Percentiles rank a stretch among this genome's conserved stretches.
Evolutionary conservation across 2,888 invertebrate genomes (phyloP).

Genomic region (Melipona bicolor): DNA sequence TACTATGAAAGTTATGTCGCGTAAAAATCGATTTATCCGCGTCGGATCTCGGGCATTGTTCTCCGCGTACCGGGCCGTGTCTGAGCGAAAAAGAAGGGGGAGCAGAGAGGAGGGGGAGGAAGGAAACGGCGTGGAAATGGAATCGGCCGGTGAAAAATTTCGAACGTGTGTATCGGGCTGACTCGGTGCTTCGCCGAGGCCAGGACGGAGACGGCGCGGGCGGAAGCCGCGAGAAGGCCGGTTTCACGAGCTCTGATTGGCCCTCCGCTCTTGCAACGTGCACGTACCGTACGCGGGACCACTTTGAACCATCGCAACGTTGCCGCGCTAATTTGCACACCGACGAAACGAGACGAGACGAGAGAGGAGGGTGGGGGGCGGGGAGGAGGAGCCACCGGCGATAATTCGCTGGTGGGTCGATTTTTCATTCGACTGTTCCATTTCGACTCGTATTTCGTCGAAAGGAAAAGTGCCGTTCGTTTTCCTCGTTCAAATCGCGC

Average conservation of each 20-base stretch:
- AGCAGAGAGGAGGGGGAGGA: slow-evolving; percentile 7
- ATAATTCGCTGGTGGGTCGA: slow-evolving; percentile 22
- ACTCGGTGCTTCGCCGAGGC: neutral
- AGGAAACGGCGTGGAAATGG: slow-evolving; percentile 65
- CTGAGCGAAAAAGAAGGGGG: neutral
- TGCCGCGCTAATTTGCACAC: slow-evolving; percentile 31
- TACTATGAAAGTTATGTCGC: slow-evolving; percentile 77
- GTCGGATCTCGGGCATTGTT: slow-evolving; percentile 83
- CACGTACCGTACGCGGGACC: slow-evolving; percentile 8
- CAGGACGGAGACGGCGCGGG: slow-evolving; percentile 12
- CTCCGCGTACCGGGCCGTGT: slow-evolving; percentile 58
- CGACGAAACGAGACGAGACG: neutral
- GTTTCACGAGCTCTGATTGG: slow-evolving; percentile 20
- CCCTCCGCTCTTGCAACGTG: neutral
- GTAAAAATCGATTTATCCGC: slow-evolving; percentile 83
- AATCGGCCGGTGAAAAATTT: slow-evolving; percentile 60
- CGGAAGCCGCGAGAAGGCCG: slow-evolving; percentile 16
- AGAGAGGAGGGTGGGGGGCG: rapidly evolving
- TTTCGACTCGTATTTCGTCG: neutral
- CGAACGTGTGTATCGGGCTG: slow-evolving; percentile 51
- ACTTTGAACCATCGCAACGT: slow-evolving; percentile 1
- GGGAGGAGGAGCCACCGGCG: neutral
- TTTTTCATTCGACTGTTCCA: slow-evolving; percentile 1
- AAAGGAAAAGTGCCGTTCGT: slow-evolving; percentile 6
- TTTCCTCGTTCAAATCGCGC: no score